Evolutionary conservation across 2,113 vertebrate genomes (phyloP), one percentile per base, ranked within the genome.

Genomic region (Numida meleagris): DNA sequence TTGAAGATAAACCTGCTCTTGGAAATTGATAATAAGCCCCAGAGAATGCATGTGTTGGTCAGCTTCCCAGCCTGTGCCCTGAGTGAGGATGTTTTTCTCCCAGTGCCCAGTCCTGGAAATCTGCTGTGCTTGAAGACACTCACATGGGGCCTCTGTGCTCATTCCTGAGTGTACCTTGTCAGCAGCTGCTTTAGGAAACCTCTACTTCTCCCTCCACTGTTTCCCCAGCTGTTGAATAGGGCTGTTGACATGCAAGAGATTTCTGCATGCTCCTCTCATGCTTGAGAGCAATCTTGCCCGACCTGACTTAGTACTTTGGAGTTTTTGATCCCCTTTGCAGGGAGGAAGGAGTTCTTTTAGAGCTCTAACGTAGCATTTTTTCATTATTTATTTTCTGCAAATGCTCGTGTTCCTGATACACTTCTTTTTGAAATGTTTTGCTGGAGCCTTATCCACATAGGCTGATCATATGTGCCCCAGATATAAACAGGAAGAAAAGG

Each of bases 41-140:
- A 0, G 57, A 33, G 86, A 86, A 61, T 0, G 4, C 0, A 6
- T 0, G 0, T 3, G 7, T n/a, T 62, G 61, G 33, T 81, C 0
- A 0, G 25, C 6, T 46, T 89, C 63, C 51, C 66, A 78, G 43
- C 43, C 58, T 1, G 1, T 0, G 0, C 62, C 59, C 1, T 2
- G 19, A 8, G 59, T 6, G 18, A 27, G 0, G 0, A 51, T 10
- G 2, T 43, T 88, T 75, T 46, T 43, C n/a, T 74, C 33, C 5
- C 14, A 23, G 45, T 2, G 1, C 27, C 0, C 1, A 3, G 59
- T 71, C n/a, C 67, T 58, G 29, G 24, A 48, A 55, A 34, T 42
- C 19, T 61, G 17, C 51, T 20, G 0, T 1, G 0, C 27, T 59
- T 70, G 11, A 6, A 42, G 75, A 50, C 45, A 23, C 8, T 71